Percentiles rank a stretch among this genome's conserved stretches.
phyloP scores from a whole-genome alignment of 2,797 vertebrate genomes.

The Lates japonicus region DNA sequence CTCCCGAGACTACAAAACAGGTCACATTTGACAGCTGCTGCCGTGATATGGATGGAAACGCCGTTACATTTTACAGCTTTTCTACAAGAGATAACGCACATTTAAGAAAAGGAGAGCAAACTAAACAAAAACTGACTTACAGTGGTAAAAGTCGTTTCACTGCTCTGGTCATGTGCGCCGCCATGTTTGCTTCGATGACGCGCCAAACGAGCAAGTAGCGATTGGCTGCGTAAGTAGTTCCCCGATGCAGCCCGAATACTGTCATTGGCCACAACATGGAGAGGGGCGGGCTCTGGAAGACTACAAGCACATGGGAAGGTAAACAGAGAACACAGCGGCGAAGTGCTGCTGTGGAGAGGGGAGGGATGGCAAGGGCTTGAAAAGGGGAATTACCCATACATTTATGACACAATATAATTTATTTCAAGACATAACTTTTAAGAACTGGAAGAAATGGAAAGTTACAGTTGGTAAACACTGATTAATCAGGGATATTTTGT shows the following conservation, averaged over 20 bases:
- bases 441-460: not conserved
- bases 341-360: not conserved
- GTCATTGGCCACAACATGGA: constrained; percentile 68
- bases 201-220: not conserved
- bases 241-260: not conserved
- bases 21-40: not conserved
- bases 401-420: not conserved
- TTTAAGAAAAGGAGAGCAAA: not conserved
- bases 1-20: not conserved
- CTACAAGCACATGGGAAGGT: constrained; percentile 62
- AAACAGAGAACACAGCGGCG: constrained; percentile 43
- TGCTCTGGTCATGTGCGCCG: constrained; percentile 74
- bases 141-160: constrained; percentile 66
- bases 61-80: fast-evolving
- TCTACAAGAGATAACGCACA: fast-evolving
- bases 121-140: constrained; percentile 78
- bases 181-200: constrained; percentile 80
- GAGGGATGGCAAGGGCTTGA: not conserved
- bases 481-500: not conserved
- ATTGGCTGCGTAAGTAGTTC: constrained; percentile 73
- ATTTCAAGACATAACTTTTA: not conserved
- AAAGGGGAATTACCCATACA: not conserved
- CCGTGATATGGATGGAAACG: not conserved
- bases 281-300: constrained; percentile 34
- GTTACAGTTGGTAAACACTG: not conserved